Base-by-base conservation (phyloP, 2,888 invertebrate genomes). In the Dendrolimus pini region DNA sequence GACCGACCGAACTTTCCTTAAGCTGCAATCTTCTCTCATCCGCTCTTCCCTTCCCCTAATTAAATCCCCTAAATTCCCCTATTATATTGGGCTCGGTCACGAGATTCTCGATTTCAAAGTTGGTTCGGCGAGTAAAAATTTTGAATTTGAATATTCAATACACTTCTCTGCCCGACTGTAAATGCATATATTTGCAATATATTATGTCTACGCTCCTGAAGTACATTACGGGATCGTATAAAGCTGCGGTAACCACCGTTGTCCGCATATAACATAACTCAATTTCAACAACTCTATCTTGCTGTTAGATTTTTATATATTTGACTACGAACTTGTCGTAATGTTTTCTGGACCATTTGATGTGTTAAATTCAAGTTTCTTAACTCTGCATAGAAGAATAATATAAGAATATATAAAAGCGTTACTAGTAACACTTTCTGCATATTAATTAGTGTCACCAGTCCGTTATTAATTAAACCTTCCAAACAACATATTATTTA, bases 271-370 rank as follows among this genome's bases (percentile, higher is more conserved):
- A 47, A 47, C 12, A 41, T 56, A 55, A 59, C 58, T 56, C 52
- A 58, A 59, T 61, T 56, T 65, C 60, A 30, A 30, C 55, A 61
- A 56, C 56, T 62, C 63, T 64, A 70, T 70, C 59, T 61, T 67
- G 69, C 64, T 69, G 62, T 62, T 62, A 58, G 59, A 62, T 62
- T 65, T 30, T 70, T 62, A 64, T 60, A 62, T 60, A 62, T 60
- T 61, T 58, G 30, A 9, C 41, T 55, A 47, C 47, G 2, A 47
- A 47, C 47, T 47, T 47, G 9, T 47, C 12, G 9, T 9, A 47
- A 9, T 47, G 47, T 47, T 47, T 47, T 47, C 47, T 12, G 47
- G 12, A 2, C 47, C 47, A 47, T 47, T 47, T 47, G 2, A 47
- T 10, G 47, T 9, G 6, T 30, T 30, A 3, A 30, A 30, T 30